These are phyloP conservation scores for Anser brachyrhynchus DNA, from an alignment of 2,113 vertebrate species.

Conservation along the genomic window DNA sequence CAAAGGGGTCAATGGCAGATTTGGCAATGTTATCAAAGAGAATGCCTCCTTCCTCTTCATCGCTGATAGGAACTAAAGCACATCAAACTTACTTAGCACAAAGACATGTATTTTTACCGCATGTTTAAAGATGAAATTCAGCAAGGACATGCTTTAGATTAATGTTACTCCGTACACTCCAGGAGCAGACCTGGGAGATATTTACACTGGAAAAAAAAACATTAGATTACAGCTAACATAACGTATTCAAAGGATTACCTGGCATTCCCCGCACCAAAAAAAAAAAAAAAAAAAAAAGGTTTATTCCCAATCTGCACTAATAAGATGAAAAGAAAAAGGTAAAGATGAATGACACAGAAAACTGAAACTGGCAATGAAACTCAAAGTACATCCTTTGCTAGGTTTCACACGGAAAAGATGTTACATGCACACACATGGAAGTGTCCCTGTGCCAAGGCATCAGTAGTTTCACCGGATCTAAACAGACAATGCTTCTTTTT, in stretches of 20 bases:
- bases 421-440: neutral
- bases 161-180: neutral
- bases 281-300: neutral
- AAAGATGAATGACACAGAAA: neutral
- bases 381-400: neutral
- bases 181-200: neutral
- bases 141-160: neutral
- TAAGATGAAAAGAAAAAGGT: neutral
- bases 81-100: slow-evolving; percentile 49
- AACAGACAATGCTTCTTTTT: neutral
- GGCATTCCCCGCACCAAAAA: neutral
- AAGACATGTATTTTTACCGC: neutral
- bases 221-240: neutral
- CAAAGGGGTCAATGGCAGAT: slow-evolving; percentile 85
- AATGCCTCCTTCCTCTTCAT: slow-evolving; percentile 79
- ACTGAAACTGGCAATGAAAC: neutral
- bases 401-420: neutral
- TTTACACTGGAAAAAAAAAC: neutral
- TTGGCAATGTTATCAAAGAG: slow-evolving; percentile 80
- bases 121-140: neutral
- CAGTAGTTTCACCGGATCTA: neutral
- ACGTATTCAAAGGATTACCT: neutral
- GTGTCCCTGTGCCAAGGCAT: neutral
- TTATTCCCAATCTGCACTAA: neutral
- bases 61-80: slow-evolving; percentile 74